phyloP scores from a whole-genome alignment of 2,113 vertebrate species.

The Cottus gobio region DNA sequence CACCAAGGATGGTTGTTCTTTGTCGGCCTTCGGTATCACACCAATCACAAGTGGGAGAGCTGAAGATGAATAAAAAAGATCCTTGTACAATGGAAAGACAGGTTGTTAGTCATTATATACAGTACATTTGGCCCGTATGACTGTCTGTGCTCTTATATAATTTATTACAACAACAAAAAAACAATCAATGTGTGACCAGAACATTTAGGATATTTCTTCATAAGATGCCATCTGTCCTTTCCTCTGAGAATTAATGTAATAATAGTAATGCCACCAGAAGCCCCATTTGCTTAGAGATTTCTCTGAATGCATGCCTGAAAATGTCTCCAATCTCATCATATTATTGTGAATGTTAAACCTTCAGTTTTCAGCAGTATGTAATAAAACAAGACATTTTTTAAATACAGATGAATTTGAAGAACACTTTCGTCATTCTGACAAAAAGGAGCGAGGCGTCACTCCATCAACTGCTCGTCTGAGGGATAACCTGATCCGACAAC shows the following conservation, averaged over 20 bases:
- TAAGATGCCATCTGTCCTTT: constrained; percentile 55
- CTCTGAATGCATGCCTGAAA: not conserved
- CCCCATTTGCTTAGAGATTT: not conserved
- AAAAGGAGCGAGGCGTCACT: not conserved
- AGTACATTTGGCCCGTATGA: constrained; percentile 26
- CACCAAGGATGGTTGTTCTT: constrained; percentile 77
- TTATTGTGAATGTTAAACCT: not conserved
- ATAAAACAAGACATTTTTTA: not conserved
- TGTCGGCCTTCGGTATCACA: constrained; percentile 74
- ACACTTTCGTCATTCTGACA: not conserved
- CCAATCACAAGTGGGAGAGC: constrained; percentile 69
- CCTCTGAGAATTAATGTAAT: constrained; percentile 22
- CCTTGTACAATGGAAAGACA: constrained; percentile 47
- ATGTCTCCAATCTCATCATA: not conserved
- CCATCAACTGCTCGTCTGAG: not conserved
- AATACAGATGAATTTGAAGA: not conserved
- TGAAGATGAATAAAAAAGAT: constrained; percentile 65
- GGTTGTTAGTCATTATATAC: constrained; percentile 62
- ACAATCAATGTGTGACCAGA: constrained; percentile 46
- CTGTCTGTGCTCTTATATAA: constrained; percentile 12
- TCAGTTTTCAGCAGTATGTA: not conserved
- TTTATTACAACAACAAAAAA: constrained; percentile 3
- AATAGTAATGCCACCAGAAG: not conserved
- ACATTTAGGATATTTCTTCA: constrained; percentile 43
- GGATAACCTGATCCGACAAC: not conserved